phyloP scores from a whole-genome alignment of 2,888 invertebrate species.

The Philereme vetulata region DNA sequence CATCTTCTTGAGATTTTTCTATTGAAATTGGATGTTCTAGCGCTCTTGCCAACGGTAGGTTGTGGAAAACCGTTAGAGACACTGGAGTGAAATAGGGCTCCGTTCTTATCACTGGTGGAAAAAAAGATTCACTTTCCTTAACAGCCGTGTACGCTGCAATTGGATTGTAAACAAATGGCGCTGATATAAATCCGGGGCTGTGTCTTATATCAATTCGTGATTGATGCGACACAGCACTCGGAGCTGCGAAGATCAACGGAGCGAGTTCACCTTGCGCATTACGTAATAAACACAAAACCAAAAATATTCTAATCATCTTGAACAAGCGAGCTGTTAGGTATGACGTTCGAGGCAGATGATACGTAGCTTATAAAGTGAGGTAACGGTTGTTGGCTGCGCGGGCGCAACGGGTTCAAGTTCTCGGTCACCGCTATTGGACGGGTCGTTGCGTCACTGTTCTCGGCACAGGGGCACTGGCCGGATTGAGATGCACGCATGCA shows the following conservation, averaged over 20 bases:
- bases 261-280: conserved; percentile 54
- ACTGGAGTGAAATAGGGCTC: conserved; percentile 62
- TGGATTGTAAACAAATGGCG: conserved; percentile 63
- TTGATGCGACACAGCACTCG: conserved; percentile 83
- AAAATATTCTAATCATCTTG: conserved; percentile 63
- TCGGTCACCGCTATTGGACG: conserved; percentile 56
- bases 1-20: conserved; percentile 50
- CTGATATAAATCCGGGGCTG: conserved; percentile 52
- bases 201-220: conserved; percentile 79
- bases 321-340: conserved; percentile 42
- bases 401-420: conserved; percentile 69
- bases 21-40: conserved; percentile 64
- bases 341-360: conserved; percentile 52
- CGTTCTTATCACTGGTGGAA: conserved; percentile 50
- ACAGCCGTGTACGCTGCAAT: conserved; percentile 45
- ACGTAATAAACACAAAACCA: conserved; percentile 50
- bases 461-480: conserved; percentile 64
- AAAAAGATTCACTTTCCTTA: conserved; percentile 44
- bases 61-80: conserved; percentile 65
- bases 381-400: conserved; percentile 70
- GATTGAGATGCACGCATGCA: conserved; percentile 56
- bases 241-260: conserved; percentile 71
- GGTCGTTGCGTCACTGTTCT: conserved; percentile 66
- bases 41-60: conserved; percentile 67
- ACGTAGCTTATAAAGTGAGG: conserved; percentile 65